These are phyloP conservation scores for Macquaria australasica DNA, from an alignment of 2,113 vertebrate species.

Conservation along the genomic window DNA sequence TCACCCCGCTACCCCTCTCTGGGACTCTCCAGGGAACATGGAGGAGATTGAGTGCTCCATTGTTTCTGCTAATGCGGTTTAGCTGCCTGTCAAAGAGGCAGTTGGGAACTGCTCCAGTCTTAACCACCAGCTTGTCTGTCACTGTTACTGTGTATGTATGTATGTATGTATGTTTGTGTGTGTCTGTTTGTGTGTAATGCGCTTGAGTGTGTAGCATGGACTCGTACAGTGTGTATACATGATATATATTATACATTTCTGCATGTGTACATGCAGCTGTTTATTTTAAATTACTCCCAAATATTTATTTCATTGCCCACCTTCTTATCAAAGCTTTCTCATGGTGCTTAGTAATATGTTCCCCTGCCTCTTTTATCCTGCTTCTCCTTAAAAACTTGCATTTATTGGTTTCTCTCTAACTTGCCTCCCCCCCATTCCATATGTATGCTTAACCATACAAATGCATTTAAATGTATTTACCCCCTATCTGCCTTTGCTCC, in stretches of 20 bases:
- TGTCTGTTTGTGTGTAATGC: not conserved
- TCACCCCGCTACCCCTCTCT: slow-evolving; percentile 53
- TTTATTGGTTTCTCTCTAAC: slow-evolving; percentile 8
- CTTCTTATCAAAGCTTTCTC: slow-evolving; percentile 12
- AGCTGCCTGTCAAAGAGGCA: slow-evolving; percentile 76
- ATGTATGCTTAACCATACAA: slow-evolving; percentile 52
- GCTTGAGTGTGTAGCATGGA: not conserved
- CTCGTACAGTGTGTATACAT: not conserved
- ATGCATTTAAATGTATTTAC: slow-evolving; percentile 74
- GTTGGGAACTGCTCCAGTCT: slow-evolving; percentile 59
- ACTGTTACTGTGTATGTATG: slow-evolving; percentile 20
- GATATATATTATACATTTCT: not conserved
- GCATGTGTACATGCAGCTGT: not conserved
- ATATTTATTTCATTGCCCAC: slow-evolving; percentile 3
- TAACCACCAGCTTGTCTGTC: slow-evolving; percentile 52
- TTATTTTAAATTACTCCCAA: not conserved
- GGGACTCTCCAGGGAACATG: slow-evolving; percentile 62
- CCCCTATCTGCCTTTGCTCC: slow-evolving; percentile 69
- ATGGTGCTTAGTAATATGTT: not conserved
- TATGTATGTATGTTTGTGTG: slow-evolving; percentile 22
- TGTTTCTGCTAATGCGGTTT: slow-evolving; percentile 81
- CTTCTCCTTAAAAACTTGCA: slow-evolving; percentile 14
- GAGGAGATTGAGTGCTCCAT: slow-evolving; percentile 76
- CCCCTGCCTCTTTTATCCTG: slow-evolving; percentile 8
- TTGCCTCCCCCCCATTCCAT: slow-evolving; percentile 10